Evolutionary conservation across 2,797 vertebrate species (phyloP), one percentile per base, ranked within the genome.

Genomic region (Synanceia verrucosa): DNA sequence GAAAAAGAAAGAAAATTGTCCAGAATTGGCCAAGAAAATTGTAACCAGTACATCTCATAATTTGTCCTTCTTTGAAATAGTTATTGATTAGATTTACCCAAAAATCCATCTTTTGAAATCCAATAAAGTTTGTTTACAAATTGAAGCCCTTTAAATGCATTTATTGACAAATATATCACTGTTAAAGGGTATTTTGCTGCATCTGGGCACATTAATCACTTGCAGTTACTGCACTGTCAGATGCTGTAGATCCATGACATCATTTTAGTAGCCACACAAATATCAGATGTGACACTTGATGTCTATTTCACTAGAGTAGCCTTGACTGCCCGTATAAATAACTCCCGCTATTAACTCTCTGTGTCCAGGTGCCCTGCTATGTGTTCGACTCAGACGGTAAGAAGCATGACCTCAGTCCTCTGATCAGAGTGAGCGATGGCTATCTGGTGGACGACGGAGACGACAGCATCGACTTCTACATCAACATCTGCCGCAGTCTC

Each of bases 401-500:
- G 90, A 99, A 99, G 78, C 96, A 96, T 34, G 98, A 99, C 83
- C 92, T 99, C 64, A 99, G 73, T 82, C 97, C 97, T 1, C 92
- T 99, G 59, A 97, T 99, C 88, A 95, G 93, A 89, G 71, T 92
- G 34, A 93, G 83, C 0, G 95, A 94, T 0, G 95, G 94, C 2
- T 97, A 98, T 67, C 87, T 96, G 89, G 97, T 99, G 70, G 97
- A 98, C 4, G 97, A 98, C 73, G 95, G 94, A 0, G 92, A 95
- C 10, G 93, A 96, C 4, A 90, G 72, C 61, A 70, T 86, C 0
- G 94, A 96, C 52, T 93, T 99, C 52, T 97, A 95, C 90, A 98
- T 99, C 90, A 99, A 99, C 48, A 85, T 99, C 75, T 99, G 98
- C 85, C 94, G 98, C 76, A 96, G 95, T 76, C 92, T 99, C 88